phyloP scores from a whole-genome alignment of 92 coral and sea anemone genomes.

The Bergia puertoricense region DNA sequence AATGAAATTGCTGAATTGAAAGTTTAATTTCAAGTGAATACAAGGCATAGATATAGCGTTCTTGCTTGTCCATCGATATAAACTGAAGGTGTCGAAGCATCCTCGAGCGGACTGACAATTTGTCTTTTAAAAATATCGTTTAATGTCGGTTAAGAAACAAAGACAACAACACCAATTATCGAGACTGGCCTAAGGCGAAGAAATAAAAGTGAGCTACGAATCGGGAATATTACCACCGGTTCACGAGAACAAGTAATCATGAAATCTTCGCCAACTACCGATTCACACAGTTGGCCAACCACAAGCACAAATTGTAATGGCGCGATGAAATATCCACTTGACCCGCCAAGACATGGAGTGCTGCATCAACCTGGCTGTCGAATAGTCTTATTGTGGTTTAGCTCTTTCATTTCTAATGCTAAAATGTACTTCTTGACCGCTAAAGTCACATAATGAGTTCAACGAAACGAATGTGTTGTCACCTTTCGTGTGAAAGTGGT shows the following conservation, averaged over 20 bases:
- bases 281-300: slow-evolving; percentile 32
- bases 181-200: slow-evolving; percentile 47
- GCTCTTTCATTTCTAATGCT: slow-evolving; percentile 33
- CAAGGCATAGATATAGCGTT: neutral
- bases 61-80: slow-evolving; percentile 5
- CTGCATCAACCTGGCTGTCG: neutral
- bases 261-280: slow-evolving; percentile 23
- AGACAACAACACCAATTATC: slow-evolving; percentile 48
- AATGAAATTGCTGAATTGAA: slow-evolving; percentile 19
- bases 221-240: slow-evolving; percentile 32
- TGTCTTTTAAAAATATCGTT: slow-evolving; percentile 73
- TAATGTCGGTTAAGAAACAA: slow-evolving; percentile 67
- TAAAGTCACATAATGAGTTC: slow-evolving; percentile 41
- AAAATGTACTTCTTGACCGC: slow-evolving; percentile 38
- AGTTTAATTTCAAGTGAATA: slow-evolving; percentile 25
- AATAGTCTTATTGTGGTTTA: slow-evolving; percentile 27
- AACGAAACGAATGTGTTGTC: slow-evolving; percentile 44
- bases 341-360: slow-evolving; percentile 21
- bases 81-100: neutral
- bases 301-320: slow-evolving; percentile 30
- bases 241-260: slow-evolving; percentile 39
- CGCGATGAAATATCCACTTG: slow-evolving; percentile 42
- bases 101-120: slow-evolving; percentile 45
- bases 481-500: slow-evolving; percentile 44
- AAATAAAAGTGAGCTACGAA: slow-evolving; percentile 35